Base-by-base conservation (phyloP, 1,140 invertebrate species). In the Aphelenchoides fujianensis region DNA sequence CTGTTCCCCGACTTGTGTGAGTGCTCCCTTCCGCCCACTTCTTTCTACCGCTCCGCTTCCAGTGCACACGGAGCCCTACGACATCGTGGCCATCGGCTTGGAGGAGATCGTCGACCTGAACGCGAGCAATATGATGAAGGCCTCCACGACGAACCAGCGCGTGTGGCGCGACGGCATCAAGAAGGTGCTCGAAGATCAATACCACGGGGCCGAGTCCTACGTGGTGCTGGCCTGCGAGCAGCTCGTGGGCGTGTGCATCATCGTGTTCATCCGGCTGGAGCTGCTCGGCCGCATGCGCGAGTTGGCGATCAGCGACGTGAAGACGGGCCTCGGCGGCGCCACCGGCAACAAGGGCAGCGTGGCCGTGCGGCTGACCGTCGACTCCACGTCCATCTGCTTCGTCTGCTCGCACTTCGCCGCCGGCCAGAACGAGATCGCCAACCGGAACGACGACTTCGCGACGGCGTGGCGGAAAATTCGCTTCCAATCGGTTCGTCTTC, bases 41-140 rank as follows among this genome's bases (percentile, higher is more conserved):
- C n/a, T n/a, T n/a, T n/a, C n/a, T n/a, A 68, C n/a, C n/a, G 23
- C 23, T 48, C 41, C 23, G 12, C 64, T 71, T 72, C 66, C 73
- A 67, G 72, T 72, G 52, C 74, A 73, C 32, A 63, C 68, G 77
- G 76, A 69, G 32, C 7, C 41, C 7, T 75, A 71, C 35, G 84
- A 84, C 70, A 92, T 99, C 68, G 97, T 91, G 88, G 94, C 93
- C 1, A 93, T 99, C 83, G 97, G 96, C 23, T 97, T 99, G 87
- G 92, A 99, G 86, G 97, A 99, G 89, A 98, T 99, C 77, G 95
- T 99, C 7, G 96, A 99, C 87, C 87, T 99, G 55, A 98, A 96
- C 89, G 96, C 97, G 2, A 91, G 92, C 69, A 99, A 98, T 85
- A 98, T 99, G 75, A 91, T 98, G 87, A 94, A 92, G 74, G 92